Conservation (phyloP, 2,797 vertebrate genomes). For the Trichosurus vulpecula region DNA sequence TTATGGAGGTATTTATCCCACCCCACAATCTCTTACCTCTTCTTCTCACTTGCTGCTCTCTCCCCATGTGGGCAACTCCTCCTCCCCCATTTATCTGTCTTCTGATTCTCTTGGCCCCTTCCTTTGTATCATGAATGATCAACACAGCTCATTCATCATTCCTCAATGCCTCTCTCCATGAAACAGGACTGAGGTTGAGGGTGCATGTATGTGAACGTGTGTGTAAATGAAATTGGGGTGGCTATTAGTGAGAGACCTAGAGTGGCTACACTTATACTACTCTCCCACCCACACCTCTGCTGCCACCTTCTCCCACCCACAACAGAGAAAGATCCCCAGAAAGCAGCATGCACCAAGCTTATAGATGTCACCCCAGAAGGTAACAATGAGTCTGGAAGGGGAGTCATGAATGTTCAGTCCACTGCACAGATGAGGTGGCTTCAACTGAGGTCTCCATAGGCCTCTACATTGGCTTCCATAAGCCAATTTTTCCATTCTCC, state of each 20-base stretch:
- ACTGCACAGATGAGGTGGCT: neutral
- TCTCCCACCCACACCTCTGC: neutral
- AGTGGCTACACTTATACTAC: neutral
- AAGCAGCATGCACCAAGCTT: neutral
- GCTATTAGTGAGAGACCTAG: neutral
- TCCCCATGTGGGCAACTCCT: neutral
- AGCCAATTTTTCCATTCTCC: neutral
- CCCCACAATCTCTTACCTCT: neutral
- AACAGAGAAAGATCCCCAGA: neutral
- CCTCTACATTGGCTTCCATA: neutral
- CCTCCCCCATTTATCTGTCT: neutral
- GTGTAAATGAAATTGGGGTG: neutral
- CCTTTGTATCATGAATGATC: neutral
- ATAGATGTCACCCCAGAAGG: neutral
- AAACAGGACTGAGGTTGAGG: neutral
- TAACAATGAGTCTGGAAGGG: neutral
- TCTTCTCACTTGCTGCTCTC: neutral
- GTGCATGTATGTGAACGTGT: neutral
- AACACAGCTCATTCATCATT: neutral
- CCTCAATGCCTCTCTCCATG: neutral
- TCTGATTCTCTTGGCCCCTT: neutral
- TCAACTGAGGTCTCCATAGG: neutral
- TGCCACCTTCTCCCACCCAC: neutral
- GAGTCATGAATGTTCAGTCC: neutral
- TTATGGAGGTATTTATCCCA: neutral